Evolutionary conservation across 2,113 vertebrate species (phyloP).

Genomic region (Heterocephalus glaber): DNA sequence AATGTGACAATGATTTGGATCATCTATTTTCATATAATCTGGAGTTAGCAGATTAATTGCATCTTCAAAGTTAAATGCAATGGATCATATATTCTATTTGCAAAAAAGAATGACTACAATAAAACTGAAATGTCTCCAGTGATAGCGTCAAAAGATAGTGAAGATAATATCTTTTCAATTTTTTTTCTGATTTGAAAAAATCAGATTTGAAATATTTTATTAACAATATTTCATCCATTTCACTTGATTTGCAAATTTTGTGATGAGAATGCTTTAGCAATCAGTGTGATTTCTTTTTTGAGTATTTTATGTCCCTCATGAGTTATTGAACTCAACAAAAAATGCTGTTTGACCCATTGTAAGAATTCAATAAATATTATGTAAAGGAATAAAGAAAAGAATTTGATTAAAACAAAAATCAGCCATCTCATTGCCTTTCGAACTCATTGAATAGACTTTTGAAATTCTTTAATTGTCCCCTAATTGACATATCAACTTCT

Average conservation of each 20-base stretch:
- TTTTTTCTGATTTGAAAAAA: constrained; percentile 72
- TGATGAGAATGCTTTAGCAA: constrained; percentile 76
- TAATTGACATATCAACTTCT: neutral
- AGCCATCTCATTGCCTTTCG: constrained; percentile 44
- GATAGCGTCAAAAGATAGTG: constrained; percentile 49
- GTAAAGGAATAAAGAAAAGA: constrained; percentile 28
- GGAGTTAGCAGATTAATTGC: neutral
- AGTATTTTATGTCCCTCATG: constrained; percentile 35
- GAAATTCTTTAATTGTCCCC: neutral
- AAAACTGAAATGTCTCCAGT: constrained; percentile 72
- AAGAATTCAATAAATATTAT: constrained; percentile 9
- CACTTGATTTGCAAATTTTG: constrained; percentile 72
- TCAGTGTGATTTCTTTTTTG: constrained; percentile 76
- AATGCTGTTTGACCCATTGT: neutral
- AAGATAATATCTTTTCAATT: constrained; percentile 72
- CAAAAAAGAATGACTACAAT: neutral
- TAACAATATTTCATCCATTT: constrained; percentile 74
- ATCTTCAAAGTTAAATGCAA: constrained; percentile 24
- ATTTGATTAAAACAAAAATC: constrained; percentile 52
- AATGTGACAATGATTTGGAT: neutral
- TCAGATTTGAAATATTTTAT: constrained; percentile 79
- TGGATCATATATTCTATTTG: neutral
- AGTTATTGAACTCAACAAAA: constrained; percentile 52
- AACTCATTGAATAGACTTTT: neutral
- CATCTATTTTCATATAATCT: neutral